phyloP scores from a whole-genome alignment of 2,888 invertebrate species.

The Dioctria linearis region DNA sequence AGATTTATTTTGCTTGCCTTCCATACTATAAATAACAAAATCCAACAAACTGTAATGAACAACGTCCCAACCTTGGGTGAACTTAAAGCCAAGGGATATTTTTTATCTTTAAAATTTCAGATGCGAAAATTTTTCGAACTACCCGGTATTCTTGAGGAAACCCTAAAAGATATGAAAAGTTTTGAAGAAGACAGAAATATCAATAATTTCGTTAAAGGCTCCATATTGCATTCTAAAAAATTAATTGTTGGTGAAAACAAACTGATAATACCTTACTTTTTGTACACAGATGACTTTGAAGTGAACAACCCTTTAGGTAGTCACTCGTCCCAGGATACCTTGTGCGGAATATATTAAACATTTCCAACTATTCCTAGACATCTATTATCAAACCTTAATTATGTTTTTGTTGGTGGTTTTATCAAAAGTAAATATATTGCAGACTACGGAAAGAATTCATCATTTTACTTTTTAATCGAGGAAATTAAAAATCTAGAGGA shows the following conservation, averaged over 20 bases:
- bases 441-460: constrained; percentile 8
- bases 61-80: background rate
- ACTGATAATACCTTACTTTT: too few relatives aligned
- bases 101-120: constrained; percentile 32
- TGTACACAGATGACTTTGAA: constrained; percentile 16
- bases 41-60: background rate
- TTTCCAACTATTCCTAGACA: background rate
- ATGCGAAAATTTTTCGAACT: constrained; percentile 42
- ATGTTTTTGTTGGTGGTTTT: constrained; percentile 3
- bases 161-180: constrained; percentile 4
- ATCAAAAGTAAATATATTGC: constrained; percentile 1
- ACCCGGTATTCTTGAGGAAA: background rate
- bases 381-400: background rate
- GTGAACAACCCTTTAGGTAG: constrained; percentile 14
- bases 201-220: background rate
- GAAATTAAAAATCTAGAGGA: background rate
- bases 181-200: background rate
- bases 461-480: constrained; percentile 12
- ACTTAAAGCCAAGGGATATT: constrained; percentile 13
- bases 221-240: background rate
- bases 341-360: constrained; percentile 5
- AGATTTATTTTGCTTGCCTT: constrained; percentile 6
- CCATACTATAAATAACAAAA: constrained; percentile 32
- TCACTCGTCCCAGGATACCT: background rate
- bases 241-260: background rate